phyloP scores from a whole-genome alignment of 2,113 vertebrate species.

The Corvus hawaiiensis region DNA sequence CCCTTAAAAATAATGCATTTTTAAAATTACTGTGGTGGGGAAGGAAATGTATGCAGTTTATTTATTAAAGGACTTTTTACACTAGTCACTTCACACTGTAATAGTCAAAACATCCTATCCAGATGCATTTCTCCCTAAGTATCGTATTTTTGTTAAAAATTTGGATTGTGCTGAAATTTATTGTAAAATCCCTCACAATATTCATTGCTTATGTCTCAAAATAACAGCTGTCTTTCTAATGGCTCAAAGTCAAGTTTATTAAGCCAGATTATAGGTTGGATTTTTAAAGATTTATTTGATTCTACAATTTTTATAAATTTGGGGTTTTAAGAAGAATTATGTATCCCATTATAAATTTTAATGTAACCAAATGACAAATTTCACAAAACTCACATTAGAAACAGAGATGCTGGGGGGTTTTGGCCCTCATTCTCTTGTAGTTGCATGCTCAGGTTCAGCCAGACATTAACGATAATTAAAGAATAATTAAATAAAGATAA shows the following conservation, averaged over 20 bases:
- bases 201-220: background rate
- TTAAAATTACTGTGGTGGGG: background rate
- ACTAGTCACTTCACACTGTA: background rate
- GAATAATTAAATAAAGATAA: background rate
- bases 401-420: background rate
- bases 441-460: background rate
- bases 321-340: background rate
- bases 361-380: background rate
- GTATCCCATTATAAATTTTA: rapidly evolving
- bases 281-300: background rate
- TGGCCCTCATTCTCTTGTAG: background rate
- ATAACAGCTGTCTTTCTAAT: background rate
- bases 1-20: background rate
- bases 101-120: background rate
- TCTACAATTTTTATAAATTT: background rate
- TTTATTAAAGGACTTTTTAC: background rate
- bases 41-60: background rate
- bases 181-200: background rate
- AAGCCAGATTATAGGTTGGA: background rate
- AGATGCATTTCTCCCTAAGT: background rate
- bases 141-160: background rate
- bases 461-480: background rate
- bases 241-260: background rate
- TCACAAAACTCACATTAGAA: background rate
- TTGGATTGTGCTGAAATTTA: background rate